Percentiles rank a stretch among this genome's conserved stretches.
phyloP scores from a whole-genome alignment of 2,113 vertebrate species.

The Osmerus eperlanus region DNA sequence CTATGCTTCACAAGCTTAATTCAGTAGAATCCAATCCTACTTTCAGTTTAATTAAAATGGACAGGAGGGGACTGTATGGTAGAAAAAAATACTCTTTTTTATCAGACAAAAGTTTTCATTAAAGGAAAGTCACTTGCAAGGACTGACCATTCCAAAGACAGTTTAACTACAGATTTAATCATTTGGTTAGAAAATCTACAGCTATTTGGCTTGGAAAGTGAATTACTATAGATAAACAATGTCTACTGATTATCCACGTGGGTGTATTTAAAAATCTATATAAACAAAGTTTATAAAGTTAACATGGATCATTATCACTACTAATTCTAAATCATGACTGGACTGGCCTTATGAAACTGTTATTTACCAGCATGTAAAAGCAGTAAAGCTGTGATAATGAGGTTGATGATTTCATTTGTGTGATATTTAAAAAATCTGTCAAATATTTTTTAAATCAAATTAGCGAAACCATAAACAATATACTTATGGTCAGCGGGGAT shows the following conservation, averaged over 20 bases:
- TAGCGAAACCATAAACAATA: constrained; percentile 65
- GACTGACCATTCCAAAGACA: background rate
- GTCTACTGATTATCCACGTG: background rate
- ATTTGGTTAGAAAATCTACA: background rate
- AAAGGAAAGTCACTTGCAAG: background rate
- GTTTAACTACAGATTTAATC: background rate
- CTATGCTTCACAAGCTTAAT: constrained; percentile 21
- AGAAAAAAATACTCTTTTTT: background rate
- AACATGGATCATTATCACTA: background rate
- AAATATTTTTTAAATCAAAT: constrained; percentile 60
- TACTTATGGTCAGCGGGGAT: constrained; percentile 61
- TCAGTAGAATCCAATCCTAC: background rate
- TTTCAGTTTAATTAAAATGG: constrained; percentile 24
- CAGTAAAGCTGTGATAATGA: constrained; percentile 48
- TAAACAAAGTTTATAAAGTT: background rate
- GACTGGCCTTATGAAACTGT: background rate
- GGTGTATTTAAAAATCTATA: background rate
- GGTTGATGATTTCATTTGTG: constrained; percentile 34
- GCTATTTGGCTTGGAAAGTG: background rate
- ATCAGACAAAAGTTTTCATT: background rate
- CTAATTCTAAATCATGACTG: background rate
- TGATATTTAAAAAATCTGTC: constrained; percentile 37
- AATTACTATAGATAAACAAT: background rate
- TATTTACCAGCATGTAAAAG: constrained; percentile 50
- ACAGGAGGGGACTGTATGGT: constrained; percentile 18